Conservation (phyloP, 2,113 vertebrate genomes). For the Sula dactylatra region DNA sequence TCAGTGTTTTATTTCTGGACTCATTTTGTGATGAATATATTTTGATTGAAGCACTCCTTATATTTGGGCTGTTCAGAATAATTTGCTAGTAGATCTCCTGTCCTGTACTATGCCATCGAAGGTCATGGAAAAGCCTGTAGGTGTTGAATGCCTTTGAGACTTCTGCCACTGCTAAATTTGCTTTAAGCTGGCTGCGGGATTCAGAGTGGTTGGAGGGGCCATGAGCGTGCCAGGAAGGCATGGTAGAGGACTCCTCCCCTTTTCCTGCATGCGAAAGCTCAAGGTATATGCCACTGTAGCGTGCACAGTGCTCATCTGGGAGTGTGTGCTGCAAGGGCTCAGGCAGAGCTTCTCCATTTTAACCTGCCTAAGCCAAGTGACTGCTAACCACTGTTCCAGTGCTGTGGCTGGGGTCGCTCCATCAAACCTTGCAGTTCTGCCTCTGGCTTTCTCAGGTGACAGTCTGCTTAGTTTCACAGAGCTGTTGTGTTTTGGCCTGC, state of each 20-base stretch:
- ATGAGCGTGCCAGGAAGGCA: not conserved
- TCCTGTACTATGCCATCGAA: not conserved
- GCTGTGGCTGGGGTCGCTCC: not conserved
- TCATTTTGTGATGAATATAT: not conserved
- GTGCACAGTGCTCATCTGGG: not conserved
- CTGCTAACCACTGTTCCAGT: not conserved
- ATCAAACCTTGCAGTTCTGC: not conserved
- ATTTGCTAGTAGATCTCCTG: not conserved
- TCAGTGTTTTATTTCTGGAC: not conserved
- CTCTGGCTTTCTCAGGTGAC: not conserved
- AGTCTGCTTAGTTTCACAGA: not conserved
- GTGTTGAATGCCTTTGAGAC: not conserved
- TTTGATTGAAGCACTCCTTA: not conserved
- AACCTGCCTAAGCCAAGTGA: not conserved
- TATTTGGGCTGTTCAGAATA: not conserved
- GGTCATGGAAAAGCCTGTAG: not conserved
- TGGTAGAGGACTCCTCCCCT: not conserved
- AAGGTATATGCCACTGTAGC: fast-evolving
- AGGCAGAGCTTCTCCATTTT: not conserved
- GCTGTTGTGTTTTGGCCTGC: not conserved
- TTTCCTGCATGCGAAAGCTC: not conserved
- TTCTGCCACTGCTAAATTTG: not conserved
- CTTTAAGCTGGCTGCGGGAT: not conserved
- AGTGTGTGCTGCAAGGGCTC: not conserved
- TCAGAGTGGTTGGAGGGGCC: not conserved